Evolutionary conservation across 2,113 vertebrate genomes (phyloP).

Genomic region (Cranoglanis bouderius): DNA sequence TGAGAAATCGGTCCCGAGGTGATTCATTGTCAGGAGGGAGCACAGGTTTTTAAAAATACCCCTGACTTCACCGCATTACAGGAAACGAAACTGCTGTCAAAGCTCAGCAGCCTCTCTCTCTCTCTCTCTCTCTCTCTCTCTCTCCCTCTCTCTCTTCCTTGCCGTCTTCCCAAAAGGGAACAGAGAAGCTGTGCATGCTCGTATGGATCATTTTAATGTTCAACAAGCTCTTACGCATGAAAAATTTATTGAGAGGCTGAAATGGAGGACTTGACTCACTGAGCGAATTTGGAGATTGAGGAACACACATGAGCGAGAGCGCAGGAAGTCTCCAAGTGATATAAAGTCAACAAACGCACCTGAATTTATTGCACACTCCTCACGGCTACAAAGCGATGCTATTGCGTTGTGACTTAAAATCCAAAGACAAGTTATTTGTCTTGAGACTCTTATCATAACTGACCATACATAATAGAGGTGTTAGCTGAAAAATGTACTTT

Average conservation of each 20-base stretch:
- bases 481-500: constrained; percentile 2
- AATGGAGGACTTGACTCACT: constrained; percentile 45
- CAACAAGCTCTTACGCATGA: constrained; percentile 48
- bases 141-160: neutral
- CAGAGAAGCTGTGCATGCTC: constrained; percentile 40
- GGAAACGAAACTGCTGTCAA: constrained; percentile 60
- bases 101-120: constrained; percentile 11
- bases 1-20: constrained; percentile 64
- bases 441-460: constrained; percentile 3
- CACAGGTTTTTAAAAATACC: constrained; percentile 66
- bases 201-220: constrained; percentile 52
- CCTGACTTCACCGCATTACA: constrained; percentile 61
- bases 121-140: constrained; percentile 10
- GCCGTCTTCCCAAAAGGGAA: neutral
- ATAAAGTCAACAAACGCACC: constrained; percentile 27
- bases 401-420: neutral
- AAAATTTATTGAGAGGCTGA: constrained; percentile 47
- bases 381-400: neutral
- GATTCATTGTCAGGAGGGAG: constrained; percentile 65
- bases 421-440: constrained; percentile 12
- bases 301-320: neutral
- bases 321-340: constrained; percentile 24
- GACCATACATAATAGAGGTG: constrained; percentile 7
- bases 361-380: constrained; percentile 22
- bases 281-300: constrained; percentile 44